Percentiles rank a stretch among this genome's conserved stretches.
phyloP scores from a whole-genome alignment of 2,888 invertebrate genomes.

The Carabus problematicus region DNA sequence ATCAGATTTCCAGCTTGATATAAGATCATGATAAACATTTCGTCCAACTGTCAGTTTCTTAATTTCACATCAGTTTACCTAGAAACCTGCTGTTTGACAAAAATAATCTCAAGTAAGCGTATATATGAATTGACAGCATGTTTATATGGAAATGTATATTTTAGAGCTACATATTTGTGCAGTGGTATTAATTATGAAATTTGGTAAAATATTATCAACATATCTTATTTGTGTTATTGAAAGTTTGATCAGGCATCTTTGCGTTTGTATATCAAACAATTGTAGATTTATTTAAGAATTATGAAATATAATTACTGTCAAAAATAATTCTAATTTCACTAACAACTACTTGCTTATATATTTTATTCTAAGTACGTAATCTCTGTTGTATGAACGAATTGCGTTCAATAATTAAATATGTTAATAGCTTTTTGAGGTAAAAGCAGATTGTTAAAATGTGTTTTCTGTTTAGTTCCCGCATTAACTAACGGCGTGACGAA shows the following conservation, averaged over 20 bases:
- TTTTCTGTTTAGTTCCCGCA: slow-evolving; percentile 60
- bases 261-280: no score
- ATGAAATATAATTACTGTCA: slow-evolving; percentile 1
- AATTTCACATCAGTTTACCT: slow-evolving; percentile 28
- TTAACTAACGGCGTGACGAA: slow-evolving; percentile 53
- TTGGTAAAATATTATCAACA: no score
- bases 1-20: no score
- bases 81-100: slow-evolving; percentile 29
- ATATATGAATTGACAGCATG: slow-evolving; percentile 1
- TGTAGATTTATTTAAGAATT: neutral
- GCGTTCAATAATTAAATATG: neutral
- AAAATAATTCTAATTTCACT: neutral
- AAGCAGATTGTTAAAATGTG: neutral
- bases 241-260: no score
- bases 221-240: no score
- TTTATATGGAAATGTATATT: neutral
- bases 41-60: no score
- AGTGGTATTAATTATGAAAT: neutral
- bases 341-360: no score
- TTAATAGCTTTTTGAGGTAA: neutral
- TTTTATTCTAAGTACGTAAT: no score
- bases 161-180: neutral
- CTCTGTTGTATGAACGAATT: neutral
- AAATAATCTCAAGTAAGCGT: neutral
- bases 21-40: no score